phyloP scores from a whole-genome alignment of 2,797 vertebrate species.

The Anguilla anguilla region DNA sequence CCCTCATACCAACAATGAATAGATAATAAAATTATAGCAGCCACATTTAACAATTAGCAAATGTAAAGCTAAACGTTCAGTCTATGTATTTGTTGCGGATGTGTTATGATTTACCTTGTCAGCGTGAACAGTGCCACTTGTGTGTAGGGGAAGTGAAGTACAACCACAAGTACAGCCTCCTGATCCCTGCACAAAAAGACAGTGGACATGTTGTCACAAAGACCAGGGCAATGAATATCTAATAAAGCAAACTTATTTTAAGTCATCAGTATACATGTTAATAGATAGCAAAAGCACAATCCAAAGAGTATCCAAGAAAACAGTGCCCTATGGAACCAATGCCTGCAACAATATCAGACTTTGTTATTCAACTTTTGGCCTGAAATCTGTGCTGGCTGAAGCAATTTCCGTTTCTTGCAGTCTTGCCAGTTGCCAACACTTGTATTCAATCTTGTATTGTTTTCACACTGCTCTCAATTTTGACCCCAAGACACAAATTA shows the following conservation, averaged over 20 bases:
- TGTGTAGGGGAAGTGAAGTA: not conserved
- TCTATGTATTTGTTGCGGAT: too few relatives aligned
- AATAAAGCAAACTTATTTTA: too few relatives aligned
- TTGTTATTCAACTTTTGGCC: not conserved
- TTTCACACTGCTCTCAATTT: constrained; percentile 8
- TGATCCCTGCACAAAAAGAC: not conserved
- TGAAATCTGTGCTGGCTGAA: constrained; percentile 14
- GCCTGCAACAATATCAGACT: not conserved
- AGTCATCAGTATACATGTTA: not conserved
- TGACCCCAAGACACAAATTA: constrained; percentile 17
- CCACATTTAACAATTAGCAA: too few relatives aligned
- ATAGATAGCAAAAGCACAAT: not conserved
- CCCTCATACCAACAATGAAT: too few relatives aligned
- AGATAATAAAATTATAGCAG: too few relatives aligned
- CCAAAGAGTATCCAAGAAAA: not conserved
- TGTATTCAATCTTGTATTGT: not conserved
- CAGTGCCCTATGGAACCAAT: not conserved
- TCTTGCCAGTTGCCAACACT: not conserved
- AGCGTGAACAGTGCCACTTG: not conserved
- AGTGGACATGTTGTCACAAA: not conserved
- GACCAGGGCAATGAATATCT: too few relatives aligned
- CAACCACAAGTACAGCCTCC: not conserved
- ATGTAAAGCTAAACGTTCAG: too few relatives aligned
- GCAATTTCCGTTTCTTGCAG: not conserved
- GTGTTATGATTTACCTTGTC: too few relatives aligned